Percentiles rank a stretch among this genome's conserved stretches.
Conservation (phyloP, 2,113 vertebrate species). For the Hemiscyllium ocellatum region DNA sequence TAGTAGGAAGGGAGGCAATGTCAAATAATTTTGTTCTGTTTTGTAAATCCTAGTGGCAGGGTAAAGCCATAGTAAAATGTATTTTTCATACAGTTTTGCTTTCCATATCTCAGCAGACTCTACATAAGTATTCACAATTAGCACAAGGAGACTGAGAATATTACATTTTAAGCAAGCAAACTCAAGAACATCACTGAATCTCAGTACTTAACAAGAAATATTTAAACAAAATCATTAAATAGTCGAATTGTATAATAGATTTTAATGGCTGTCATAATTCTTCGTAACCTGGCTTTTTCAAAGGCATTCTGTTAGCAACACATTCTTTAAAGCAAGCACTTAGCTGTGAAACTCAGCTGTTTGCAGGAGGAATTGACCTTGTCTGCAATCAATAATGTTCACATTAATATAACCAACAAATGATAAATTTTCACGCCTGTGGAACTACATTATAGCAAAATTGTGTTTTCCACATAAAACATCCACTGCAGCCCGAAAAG, state of each 20-base stretch:
- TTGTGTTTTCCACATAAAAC: constrained; percentile 17
- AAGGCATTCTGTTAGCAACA: background rate
- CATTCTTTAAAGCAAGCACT: background rate
- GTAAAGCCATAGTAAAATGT: too few relatives aligned
- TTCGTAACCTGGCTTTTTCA: background rate
- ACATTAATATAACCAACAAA: constrained; percentile 27
- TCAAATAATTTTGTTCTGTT: too few relatives aligned
- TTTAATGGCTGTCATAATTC: background rate
- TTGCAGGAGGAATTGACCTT: constrained; percentile 14
- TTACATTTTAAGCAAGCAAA: background rate
- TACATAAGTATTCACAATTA: too few relatives aligned
- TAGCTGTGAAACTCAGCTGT: background rate
- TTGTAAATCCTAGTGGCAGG: too few relatives aligned
- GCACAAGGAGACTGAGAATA: too few relatives aligned
- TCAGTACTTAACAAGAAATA: background rate
- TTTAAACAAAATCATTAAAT: background rate
- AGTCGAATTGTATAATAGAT: background rate
- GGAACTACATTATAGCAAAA: constrained; percentile 4
- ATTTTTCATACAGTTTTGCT: too few relatives aligned
- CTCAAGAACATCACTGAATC: background rate
- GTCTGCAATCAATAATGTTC: constrained; percentile 26
- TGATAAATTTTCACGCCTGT: constrained; percentile 22
- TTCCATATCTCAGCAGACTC: too few relatives aligned
- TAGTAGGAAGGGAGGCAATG: too few relatives aligned
- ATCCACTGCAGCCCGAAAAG: background rate